Evolutionary conservation across 64 coral and sea anemone genomes (phyloP), one percentile per base, ranked within the genome.

Genomic region (Dendronephthya gigantea): DNA sequence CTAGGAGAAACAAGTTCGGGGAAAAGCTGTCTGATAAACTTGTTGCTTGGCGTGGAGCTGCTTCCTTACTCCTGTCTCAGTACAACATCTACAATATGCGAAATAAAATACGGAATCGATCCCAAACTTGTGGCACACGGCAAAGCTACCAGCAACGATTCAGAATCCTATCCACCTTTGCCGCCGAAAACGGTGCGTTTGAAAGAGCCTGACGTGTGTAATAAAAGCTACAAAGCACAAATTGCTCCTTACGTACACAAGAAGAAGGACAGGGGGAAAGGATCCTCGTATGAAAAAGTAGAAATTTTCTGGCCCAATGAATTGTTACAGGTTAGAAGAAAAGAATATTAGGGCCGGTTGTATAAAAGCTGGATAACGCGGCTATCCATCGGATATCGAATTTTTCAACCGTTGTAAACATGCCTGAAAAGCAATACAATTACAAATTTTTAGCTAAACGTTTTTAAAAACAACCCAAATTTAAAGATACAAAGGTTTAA

Each of bases 1-100:
- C 2, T 33, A 90, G 88, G 88, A 4, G 88, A 90, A 27, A 84
- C 56, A 1, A 48, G 83, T 19, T 84, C 88, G 7, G 83, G 83
- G 14, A 90, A 90, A 52, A 90, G 88, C 30, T 84, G 52, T 40
- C 52, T 90, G 31, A 22, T 90, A 28, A 90, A 79, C 51, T 82
- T 90, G 38, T 40, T 90, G 36, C 59, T 90, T 36, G 88, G 88
- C 15, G 88, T 84, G 23, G 50, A 90, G 8, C 48, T 84, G 35
- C 59, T 90, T 38, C 88, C 88, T 35, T 74, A 35, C 31, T 84
- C 82, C 5, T 0, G 35, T n/a, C 31, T 90, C 2, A 51, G 83
- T n/a, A 90, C 82, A 43, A 76, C 88, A 3, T 85, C 88, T 19
- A 76, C 83, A 28, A 79, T 79, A 36, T 79, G 72, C 30, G 72